Evolutionary conservation across 1,140 invertebrate species (phyloP).

Genomic region (Brachionus koreanus): DNA sequence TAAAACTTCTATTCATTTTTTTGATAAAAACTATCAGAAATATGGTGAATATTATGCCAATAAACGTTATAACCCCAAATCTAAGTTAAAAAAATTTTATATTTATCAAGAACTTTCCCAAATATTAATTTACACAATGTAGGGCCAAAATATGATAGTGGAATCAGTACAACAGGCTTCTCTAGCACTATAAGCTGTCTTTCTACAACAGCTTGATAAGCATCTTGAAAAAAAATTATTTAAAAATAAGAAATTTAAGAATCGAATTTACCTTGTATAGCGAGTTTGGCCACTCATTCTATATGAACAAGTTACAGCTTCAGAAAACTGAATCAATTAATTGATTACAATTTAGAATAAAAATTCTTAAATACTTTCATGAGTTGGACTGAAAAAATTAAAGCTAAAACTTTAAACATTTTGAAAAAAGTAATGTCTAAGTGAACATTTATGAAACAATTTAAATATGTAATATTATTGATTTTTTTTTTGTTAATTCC

Average conservation of each 20-base stretch:
- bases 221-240: neutral
- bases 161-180: neutral
- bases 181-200: neutral
- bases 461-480: neutral
- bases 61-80: neutral
- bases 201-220: neutral
- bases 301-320: neutral
- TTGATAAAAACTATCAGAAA: neutral
- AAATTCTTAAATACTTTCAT: neutral
- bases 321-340: neutral
- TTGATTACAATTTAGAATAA: neutral
- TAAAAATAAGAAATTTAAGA: neutral
- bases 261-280: neutral
- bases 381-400: neutral
- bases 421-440: neutral
- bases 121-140: neutral
- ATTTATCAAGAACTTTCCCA: neutral
- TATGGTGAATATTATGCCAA: neutral
- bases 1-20: neutral
- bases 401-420: neutral
- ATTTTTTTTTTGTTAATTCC: neutral
- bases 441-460: neutral
- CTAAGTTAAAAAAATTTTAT: neutral
- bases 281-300: neutral
- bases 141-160: neutral